Percentiles rank a stretch among this genome's conserved stretches.
Evolutionary conservation across 1,140 invertebrate genomes (phyloP).

Genomic region (Oncopodura yosiiana): DNA sequence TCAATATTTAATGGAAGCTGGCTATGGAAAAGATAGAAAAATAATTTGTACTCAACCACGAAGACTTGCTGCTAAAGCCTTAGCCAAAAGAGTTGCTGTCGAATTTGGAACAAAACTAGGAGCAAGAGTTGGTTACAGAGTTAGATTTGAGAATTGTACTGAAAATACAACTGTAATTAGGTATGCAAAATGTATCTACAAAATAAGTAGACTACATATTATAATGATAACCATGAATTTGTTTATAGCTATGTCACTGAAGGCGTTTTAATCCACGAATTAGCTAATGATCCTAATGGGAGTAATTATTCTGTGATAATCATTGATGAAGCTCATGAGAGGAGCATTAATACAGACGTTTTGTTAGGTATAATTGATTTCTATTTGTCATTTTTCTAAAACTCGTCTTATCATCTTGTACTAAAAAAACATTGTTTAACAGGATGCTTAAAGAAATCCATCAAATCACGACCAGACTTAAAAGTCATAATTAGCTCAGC

Average conservation of each 20-base stretch:
- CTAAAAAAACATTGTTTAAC: neutral
- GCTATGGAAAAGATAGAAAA: neutral
- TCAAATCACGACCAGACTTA: slow-evolving; percentile 44
- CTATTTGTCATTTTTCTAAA: neutral
- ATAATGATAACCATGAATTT: no score
- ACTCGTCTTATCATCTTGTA: no score
- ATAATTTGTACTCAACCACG: no score
- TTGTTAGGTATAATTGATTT: slow-evolving; percentile 57
- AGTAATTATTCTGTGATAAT: slow-evolving; percentile 74
- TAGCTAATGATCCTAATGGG: slow-evolving; percentile 59
- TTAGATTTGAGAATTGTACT: no score
- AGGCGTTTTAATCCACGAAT: slow-evolving; percentile 85
- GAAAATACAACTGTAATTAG: no score
- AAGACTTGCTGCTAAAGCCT: no score
- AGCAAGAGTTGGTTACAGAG: neutral
- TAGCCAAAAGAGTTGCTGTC: no score
- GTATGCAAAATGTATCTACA: no score
- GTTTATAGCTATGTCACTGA: no score
- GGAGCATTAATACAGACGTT: slow-evolving; percentile 89
- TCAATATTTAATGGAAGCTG: neutral
- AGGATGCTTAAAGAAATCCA: slow-evolving; percentile 44
- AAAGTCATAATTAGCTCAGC: slow-evolving; percentile 78
- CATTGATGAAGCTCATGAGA: slow-evolving; percentile 93
- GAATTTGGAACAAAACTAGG: no score
- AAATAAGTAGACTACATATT: no score